phyloP scores from a whole-genome alignment of 1,140 invertebrate species.

The Drosophila tropicalis region DNA sequence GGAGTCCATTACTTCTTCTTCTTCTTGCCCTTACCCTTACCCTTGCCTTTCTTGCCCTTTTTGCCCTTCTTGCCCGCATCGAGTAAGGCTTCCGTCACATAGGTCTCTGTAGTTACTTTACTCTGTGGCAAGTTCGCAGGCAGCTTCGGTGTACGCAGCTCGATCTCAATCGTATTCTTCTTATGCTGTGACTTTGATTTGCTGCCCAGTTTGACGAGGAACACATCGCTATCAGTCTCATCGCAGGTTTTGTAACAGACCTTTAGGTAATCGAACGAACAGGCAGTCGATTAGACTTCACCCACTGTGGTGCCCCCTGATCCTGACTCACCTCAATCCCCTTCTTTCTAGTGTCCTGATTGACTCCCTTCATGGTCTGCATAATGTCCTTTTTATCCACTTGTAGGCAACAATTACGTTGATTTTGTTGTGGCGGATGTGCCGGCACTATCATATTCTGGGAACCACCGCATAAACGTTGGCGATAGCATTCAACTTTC shows the following conservation, averaged over 20 bases:
- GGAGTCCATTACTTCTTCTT: slow-evolving; percentile 52
- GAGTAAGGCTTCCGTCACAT: slow-evolving; percentile 72
- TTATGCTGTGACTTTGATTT: slow-evolving; percentile 71
- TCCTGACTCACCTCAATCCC: slow-evolving; percentile 79
- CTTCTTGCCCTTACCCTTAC: slow-evolving; percentile 51
- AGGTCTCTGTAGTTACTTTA: slow-evolving; percentile 76
- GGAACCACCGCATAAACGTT: slow-evolving; percentile 46
- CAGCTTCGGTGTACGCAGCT: slow-evolving; percentile 77
- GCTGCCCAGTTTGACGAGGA: slow-evolving; percentile 78
- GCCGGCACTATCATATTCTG: slow-evolving; percentile 31
- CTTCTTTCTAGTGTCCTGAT: slow-evolving; percentile 68
- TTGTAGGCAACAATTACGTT: slow-evolving; percentile 69
- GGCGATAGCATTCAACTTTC: slow-evolving; percentile 72
- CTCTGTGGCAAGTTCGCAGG: slow-evolving; percentile 57
- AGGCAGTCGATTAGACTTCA: no score
- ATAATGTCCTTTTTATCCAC: slow-evolving; percentile 68
- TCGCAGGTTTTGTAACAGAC: slow-evolving; percentile 82
- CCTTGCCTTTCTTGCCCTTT: slow-evolving; percentile 49
- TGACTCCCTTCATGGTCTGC: slow-evolving; percentile 75
- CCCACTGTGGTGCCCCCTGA: no score
- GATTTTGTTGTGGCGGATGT: slow-evolving; percentile 32
- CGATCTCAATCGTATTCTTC: slow-evolving; percentile 79
- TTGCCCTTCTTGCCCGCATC: slow-evolving; percentile 44
- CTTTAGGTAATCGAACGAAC: slow-evolving; percentile 19
- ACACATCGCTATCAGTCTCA: slow-evolving; percentile 81